phyloP scores from a whole-genome alignment of 2,113 vertebrate genomes.

The Tetrax tetrax region DNA sequence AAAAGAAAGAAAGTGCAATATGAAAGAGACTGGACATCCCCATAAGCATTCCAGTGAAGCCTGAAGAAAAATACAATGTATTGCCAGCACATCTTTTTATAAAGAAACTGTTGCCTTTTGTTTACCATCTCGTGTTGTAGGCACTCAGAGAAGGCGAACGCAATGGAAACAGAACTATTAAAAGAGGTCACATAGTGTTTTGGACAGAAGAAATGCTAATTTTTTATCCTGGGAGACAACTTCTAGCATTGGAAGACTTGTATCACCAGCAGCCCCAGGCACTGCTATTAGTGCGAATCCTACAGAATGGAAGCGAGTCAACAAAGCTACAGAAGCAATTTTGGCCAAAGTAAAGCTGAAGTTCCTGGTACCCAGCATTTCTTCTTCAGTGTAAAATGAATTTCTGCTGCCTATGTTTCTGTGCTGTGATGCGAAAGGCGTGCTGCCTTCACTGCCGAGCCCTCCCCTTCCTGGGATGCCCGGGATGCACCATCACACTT shows the following conservation, averaged over 20 bases:
- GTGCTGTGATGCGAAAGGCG: neutral
- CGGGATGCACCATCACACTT: neutral
- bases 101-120: neutral
- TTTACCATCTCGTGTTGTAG: neutral
- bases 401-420: neutral
- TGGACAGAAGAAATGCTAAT: neutral
- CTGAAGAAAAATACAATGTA: neutral
- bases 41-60: neutral
- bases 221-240: neutral
- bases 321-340: neutral
- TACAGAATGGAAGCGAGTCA: fast-evolving
- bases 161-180: neutral
- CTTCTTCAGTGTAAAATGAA: neutral
- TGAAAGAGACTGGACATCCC: neutral
- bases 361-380: neutral
- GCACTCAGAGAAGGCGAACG: neutral
- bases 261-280: neutral
- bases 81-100: neutral
- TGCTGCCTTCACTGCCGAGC: neutral
- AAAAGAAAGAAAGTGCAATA: neutral
- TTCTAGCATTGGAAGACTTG: neutral
- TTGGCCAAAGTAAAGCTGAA: neutral
- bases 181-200: neutral
- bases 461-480: neutral
- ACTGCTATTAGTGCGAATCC: neutral